Evolutionary conservation across 2,888 invertebrate genomes (phyloP).

Genomic region (Pinctada fucata): DNA sequence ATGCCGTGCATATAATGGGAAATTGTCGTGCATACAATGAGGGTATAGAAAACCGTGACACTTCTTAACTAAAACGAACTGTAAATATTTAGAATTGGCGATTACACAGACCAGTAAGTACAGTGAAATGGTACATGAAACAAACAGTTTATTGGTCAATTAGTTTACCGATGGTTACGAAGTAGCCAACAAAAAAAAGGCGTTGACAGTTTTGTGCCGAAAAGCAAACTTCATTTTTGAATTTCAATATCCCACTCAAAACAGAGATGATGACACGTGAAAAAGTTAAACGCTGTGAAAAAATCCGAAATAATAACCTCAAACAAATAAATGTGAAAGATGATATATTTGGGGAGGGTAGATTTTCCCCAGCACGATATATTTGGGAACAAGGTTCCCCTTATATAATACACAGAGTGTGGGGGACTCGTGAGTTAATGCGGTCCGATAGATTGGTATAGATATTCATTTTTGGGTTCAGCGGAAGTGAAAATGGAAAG

Average conservation of each 20-base stretch:
- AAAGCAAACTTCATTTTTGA: neutral
- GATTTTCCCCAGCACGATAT: too few relatives aligned
- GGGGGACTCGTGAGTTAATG: too few relatives aligned
- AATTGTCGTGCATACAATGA: neutral
- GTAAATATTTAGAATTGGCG: neutral
- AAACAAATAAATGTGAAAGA: too few relatives aligned
- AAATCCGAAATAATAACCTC: too few relatives aligned
- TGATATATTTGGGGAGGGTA: too few relatives aligned
- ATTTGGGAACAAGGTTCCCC: too few relatives aligned
- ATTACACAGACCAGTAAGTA: neutral
- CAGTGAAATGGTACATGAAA: neutral
- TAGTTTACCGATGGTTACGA: neutral
- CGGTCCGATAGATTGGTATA: too few relatives aligned
- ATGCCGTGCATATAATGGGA: neutral
- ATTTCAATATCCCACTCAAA: conserved; percentile 1
- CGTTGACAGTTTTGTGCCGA: neutral
- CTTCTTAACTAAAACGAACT: conserved; percentile 3
- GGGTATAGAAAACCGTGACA: neutral
- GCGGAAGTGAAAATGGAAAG: too few relatives aligned
- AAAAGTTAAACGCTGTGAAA: neutral
- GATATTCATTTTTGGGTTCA: too few relatives aligned
- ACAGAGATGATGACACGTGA: neutral
- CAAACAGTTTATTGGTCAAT: neutral
- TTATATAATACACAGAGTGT: too few relatives aligned
- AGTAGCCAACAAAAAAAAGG: neutral